Evolutionary conservation across 2,888 invertebrate species (phyloP).

Genomic region (Pasiphila rectangulata): DNA sequence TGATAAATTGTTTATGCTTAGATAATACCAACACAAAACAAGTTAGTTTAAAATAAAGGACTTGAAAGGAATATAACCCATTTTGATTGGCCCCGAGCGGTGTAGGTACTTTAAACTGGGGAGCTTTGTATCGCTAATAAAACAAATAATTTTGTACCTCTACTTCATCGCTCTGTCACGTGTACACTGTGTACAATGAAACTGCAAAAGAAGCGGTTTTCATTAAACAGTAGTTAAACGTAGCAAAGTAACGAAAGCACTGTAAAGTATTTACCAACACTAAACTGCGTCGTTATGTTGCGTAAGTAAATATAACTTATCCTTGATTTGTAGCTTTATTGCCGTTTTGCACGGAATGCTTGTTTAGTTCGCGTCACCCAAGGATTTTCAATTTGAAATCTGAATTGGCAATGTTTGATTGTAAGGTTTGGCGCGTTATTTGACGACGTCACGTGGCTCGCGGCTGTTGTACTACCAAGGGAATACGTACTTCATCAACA

Average conservation of each 20-base stretch:
- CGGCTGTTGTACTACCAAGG: constrained; percentile 57
- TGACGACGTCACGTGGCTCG: constrained; percentile 53
- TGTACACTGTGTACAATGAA: too few species aligned
- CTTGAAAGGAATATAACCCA: neutral
- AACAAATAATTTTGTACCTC: too few species aligned
- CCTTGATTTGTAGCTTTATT: constrained; percentile 20
- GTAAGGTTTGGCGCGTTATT: constrained; percentile 45
- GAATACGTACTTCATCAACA: constrained; percentile 61
- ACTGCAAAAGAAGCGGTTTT: too few species aligned
- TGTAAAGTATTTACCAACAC: too few species aligned
- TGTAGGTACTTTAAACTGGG: too few species aligned
- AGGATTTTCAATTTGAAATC: neutral
- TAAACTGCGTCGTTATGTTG: too few species aligned
- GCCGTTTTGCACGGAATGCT: constrained; percentile 13
- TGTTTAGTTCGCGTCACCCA: constrained; percentile 9
- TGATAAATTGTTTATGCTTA: constrained; percentile 3
- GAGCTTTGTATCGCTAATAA: too few species aligned
- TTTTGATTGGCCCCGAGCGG: constrained; percentile 3
- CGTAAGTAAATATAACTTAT: constrained; percentile 17
- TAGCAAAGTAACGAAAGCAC: too few species aligned
- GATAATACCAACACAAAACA: constrained; percentile 1
- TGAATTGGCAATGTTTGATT: constrained; percentile 26
- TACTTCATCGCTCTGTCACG: too few species aligned
- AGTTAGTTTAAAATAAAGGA: constrained; percentile 9
- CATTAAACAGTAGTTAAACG: too few species aligned